Evolutionary conservation across 2,888 invertebrate genomes (phyloP).

Genomic region (Drosophila siamana): DNA sequence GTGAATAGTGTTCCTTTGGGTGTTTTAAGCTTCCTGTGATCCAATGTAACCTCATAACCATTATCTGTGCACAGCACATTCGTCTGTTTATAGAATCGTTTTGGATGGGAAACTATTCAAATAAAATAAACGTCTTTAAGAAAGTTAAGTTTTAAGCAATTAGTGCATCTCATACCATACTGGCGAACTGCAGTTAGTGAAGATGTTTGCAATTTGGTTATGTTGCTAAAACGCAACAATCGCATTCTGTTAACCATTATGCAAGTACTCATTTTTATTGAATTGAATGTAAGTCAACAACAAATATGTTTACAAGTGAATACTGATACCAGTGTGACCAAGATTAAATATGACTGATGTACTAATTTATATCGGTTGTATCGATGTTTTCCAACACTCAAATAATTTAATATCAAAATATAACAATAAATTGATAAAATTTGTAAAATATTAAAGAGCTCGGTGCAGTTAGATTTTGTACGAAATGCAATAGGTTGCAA

Average conservation of each 20-base stretch:
- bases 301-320: neutral
- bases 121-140: conserved; percentile 1
- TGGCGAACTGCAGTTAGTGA: conserved; percentile 42
- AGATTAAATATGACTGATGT: too few species aligned
- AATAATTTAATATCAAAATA: too few species aligned
- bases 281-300: conserved; percentile 12
- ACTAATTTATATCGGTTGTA: too few species aligned
- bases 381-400: too few species aligned
- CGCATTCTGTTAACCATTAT: conserved; percentile 46
- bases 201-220: conserved; percentile 23
- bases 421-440: too few species aligned
- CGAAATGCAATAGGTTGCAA: too few species aligned
- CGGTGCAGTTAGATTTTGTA: too few species aligned
- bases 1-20: conserved; percentile 92
- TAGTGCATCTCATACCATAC: conserved; percentile 48
- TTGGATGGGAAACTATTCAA: conserved; percentile 86
- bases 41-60: conserved; percentile 94
- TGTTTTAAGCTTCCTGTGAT: conserved; percentile 95
- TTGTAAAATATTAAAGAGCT: too few species aligned
- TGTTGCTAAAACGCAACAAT: conserved; percentile 34
- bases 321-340: conserved; percentile 15
- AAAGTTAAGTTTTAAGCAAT: neutral
- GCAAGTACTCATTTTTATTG: conserved; percentile 51
- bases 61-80: conserved; percentile 89
- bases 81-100: conserved; percentile 91